A percentile compares a stretch with the other conserved stretches of the same genome.
phyloP scores from a whole-genome alignment of 1,140 invertebrate genomes.

The Monomorium pharaonis region DNA sequence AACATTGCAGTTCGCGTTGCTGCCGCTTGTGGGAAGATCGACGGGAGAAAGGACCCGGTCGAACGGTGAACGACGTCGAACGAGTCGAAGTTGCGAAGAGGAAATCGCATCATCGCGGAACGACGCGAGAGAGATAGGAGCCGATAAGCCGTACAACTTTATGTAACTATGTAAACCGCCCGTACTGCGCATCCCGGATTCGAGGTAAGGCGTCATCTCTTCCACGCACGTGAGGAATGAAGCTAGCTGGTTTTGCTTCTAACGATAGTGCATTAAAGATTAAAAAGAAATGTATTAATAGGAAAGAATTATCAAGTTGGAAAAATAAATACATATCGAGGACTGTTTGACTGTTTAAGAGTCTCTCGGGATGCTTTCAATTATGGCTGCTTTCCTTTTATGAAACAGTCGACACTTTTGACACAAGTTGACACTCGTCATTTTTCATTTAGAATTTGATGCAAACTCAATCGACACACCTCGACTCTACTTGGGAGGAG shows the following conservation, averaged over 20 bases:
- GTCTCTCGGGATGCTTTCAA: too few species aligned
- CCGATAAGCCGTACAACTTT: conserved; percentile 63
- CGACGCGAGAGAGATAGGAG: conserved; percentile 51
- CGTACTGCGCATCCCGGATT: conserved; percentile 11
- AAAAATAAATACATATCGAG: background rate
- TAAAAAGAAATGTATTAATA: conserved; percentile 33
- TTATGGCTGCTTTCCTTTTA: too few species aligned
- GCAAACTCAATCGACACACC: too few species aligned
- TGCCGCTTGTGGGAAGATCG: conserved; percentile 57
- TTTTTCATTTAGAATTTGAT: too few species aligned
- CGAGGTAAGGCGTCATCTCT: conserved; percentile 5
- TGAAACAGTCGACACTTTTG: too few species aligned
- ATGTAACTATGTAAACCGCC: conserved; percentile 45
- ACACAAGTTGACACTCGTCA: too few species aligned
- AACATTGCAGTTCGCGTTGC: conserved; percentile 1
- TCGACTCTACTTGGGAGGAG: too few species aligned
- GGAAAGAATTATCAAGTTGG: background rate
- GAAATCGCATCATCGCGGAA: conserved; percentile 66
- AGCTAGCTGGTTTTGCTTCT: background rate
- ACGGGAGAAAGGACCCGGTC: conserved; percentile 36
- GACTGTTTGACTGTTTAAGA: background rate
- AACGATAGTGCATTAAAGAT: background rate
- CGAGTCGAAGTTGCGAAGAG: conserved; percentile 27
- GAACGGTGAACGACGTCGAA: conserved; percentile 14
- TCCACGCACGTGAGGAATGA: background rate